Percentiles rank a stretch among this genome's conserved stretches.
These are phyloP conservation scores for Paramisgurnus dabryanus DNA, from an alignment of 2,113 vertebrate species.

Conservation along the genomic window DNA sequence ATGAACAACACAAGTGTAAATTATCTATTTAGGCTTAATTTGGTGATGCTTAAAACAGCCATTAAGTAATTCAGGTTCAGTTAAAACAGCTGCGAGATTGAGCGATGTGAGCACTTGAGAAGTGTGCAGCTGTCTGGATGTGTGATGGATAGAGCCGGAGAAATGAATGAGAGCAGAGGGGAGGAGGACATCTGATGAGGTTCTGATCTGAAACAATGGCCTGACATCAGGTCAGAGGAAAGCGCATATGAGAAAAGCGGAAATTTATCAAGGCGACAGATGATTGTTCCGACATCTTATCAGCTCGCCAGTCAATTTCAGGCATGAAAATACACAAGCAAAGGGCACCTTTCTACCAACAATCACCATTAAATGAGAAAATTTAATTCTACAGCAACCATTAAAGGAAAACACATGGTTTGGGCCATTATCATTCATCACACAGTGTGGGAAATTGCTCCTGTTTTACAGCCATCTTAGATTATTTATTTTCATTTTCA, in stretches of 20 bases:
- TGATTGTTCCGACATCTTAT: slow-evolving; percentile 34
- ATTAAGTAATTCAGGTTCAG: too few species aligned
- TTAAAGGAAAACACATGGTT: background rate
- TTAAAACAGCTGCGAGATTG: background rate
- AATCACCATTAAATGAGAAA: slow-evolving; percentile 3
- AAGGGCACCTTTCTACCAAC: slow-evolving; percentile 33
- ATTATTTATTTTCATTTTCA: background rate
- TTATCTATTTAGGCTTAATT: too few species aligned
- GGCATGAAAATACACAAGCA: background rate
- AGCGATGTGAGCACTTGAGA: background rate
- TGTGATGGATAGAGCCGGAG: slow-evolving; percentile 27
- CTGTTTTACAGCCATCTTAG: slow-evolving; percentile 3
- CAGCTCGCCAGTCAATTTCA: slow-evolving; percentile 16
- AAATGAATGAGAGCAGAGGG: slow-evolving; percentile 34
- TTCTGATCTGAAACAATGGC: slow-evolving; percentile 14
- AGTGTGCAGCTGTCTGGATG: slow-evolving; percentile 16
- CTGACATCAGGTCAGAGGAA: slow-evolving; percentile 22
- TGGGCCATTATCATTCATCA: background rate
- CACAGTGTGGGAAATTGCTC: background rate
- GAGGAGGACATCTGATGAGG: slow-evolving; percentile 25
- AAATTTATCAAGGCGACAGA: slow-evolving; percentile 35
- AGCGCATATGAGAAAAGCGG: background rate
- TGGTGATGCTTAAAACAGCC: too few species aligned
- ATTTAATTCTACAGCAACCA: slow-evolving; percentile 13
- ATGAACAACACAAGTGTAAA: too few species aligned